These are phyloP conservation scores for Apocrypta bakeri DNA, from an alignment of 1,140 invertebrate genomes.

Conservation along the genomic window DNA sequence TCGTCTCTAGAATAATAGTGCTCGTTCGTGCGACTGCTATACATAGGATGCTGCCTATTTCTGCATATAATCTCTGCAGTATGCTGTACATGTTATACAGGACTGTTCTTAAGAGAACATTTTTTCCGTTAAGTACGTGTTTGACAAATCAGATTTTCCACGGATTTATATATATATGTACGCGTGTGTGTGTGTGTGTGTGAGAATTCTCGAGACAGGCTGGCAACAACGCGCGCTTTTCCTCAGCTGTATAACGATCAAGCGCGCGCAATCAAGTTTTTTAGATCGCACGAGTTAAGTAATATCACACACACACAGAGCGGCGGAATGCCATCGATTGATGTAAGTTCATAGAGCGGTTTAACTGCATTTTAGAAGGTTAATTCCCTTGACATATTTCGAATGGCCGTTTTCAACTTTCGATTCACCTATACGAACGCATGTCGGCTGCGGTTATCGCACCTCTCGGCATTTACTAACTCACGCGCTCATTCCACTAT, in stretches of 20 bases:
- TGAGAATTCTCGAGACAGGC: too few relatives aligned
- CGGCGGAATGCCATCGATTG: slow-evolving; percentile 41
- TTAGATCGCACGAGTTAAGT: slow-evolving; percentile 25
- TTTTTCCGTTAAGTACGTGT: too few relatives aligned
- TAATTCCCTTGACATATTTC: slow-evolving; percentile 45
- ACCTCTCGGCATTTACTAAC: not conserved
- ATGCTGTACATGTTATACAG: too few relatives aligned
- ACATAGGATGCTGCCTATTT: too few relatives aligned
- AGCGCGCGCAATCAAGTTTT: slow-evolving; percentile 11
- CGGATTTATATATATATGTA: too few relatives aligned
- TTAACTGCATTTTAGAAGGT: slow-evolving; percentile 44
- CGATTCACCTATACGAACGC: slow-evolving; percentile 4
- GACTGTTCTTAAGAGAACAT: too few relatives aligned
- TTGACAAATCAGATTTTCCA: too few relatives aligned
- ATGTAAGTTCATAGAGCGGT: slow-evolving; percentile 25
- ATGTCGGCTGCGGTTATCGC: not conserved
- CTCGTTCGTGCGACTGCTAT: too few relatives aligned
- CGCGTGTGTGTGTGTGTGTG: too few relatives aligned
- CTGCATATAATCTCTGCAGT: too few relatives aligned
- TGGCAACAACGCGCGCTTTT: not conserved
- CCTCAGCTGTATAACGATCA: not conserved
- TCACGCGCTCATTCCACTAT: too few relatives aligned
- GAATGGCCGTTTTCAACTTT: slow-evolving; percentile 28
- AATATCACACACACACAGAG: not conserved
- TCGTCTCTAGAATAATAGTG: too few relatives aligned